Evolutionary conservation across 2,888 invertebrate genomes (phyloP), one percentile per base, ranked within the genome.

Genomic region (Mylabris sibirica): DNA sequence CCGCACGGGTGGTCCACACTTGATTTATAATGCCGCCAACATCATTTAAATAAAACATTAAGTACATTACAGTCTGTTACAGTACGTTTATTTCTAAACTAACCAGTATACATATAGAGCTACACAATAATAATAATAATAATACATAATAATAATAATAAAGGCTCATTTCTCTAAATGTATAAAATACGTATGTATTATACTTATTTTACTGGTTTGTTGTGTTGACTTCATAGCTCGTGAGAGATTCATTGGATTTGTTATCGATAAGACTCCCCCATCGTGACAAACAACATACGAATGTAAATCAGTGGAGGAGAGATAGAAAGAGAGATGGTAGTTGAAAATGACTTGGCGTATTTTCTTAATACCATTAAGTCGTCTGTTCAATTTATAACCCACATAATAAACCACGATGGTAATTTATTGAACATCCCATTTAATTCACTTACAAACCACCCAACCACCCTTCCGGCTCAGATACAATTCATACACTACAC

Each of bases 21-120:
- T 84, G 84, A 84, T 84, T 84, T 84, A 84, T 84, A 77, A 78
- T 80, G 78, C 82, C 82, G 82, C 83, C 82, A 83, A 80, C 82
- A 79, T 83, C 81, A 82, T 83, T 84, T 83, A 81, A 83, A 84
- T 83, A 81, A 81, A 80, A 79, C 80, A 80, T 79, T 78, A 73
- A 74, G 72, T 74, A 76, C 77, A 74, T 73, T 75, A 72, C 77
- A 67, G 63, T 44, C 66, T 24, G 44, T 68, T 68, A 65, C 49
- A 44, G 57, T 60, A 38, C 68, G 66, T 62, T 63, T 44, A 44
- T 62, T 59, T 59, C 63, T 30, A 49, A 17, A 49, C 6, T 49
- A 5, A 41, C 35, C 35, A 12, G 12, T 38, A 44, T n/a, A 17
- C n/a, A n/a, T n/a, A 4, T n/a, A 17, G 17, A 44, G 38, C 3